Evolutionary conservation across 2,888 invertebrate genomes (phyloP).

Genomic region (Bombyx huttoni): DNA sequence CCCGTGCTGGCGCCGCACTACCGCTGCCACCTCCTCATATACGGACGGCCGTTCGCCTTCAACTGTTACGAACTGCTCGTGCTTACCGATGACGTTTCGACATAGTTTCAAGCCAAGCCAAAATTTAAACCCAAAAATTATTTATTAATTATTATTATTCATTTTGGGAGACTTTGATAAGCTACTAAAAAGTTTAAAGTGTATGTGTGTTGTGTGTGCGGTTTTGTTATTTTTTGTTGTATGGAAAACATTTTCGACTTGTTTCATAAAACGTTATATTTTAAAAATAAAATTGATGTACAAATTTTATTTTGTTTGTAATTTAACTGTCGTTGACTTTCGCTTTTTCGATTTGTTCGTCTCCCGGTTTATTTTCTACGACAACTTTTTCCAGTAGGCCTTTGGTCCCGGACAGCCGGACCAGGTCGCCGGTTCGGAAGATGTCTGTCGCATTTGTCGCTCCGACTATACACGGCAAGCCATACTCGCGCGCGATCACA

Average conservation of each 20-base stretch:
- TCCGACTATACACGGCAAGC: conserved; percentile 86
- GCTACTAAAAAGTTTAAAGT: no score
- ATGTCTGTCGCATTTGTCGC: conserved; percentile 76
- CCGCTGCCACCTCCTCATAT: conserved; percentile 52
- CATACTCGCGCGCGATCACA: conserved; percentile 87
- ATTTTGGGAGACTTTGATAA: not conserved
- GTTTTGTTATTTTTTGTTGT: not conserved
- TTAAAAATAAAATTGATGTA: not conserved
- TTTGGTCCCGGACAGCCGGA: conserved; percentile 61
- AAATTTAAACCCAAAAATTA: not conserved
- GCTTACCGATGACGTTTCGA: conserved; percentile 11
- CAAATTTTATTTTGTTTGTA: not conserved
- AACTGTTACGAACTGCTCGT: conserved; percentile 53
- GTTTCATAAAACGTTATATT: not conserved
- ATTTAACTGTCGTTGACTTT: not conserved
- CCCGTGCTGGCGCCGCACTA: conserved; percentile 38
- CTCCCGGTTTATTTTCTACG: conserved; percentile 12
- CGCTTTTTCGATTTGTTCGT: not conserved
- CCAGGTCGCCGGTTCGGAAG: conserved; percentile 77
- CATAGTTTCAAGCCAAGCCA: conserved; percentile 1
- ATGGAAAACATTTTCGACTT: not conserved
- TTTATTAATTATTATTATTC: no score
- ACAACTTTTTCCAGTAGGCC: conserved; percentile 52
- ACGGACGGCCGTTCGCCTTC: conserved; percentile 50
- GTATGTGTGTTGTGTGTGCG: not conserved